These are phyloP conservation scores for Acromyrmex heyeri DNA, from an alignment of 1,140 invertebrate species.

Conservation along the genomic window DNA sequence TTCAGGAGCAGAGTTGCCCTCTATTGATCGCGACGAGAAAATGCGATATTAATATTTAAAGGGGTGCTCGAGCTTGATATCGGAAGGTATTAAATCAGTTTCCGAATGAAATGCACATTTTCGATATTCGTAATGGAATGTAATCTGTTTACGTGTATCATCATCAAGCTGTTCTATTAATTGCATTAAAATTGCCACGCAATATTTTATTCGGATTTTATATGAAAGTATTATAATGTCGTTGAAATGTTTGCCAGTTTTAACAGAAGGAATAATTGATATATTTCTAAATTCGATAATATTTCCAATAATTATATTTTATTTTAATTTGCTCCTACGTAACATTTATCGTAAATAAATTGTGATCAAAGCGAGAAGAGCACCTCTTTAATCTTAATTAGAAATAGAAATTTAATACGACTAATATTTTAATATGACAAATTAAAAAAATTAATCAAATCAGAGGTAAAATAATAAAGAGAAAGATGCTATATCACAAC, in stretches of 20 bases:
- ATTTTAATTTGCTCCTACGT: conserved; percentile 43
- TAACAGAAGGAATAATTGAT: conserved; percentile 51
- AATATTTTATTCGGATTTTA: conserved; percentile 48
- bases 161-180: conserved; percentile 55
- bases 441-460: neutral
- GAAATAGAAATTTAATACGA: neutral
- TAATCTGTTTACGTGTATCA: conserved; percentile 48
- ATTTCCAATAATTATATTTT: conserved; percentile 37
- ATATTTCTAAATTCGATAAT: conserved; percentile 35
- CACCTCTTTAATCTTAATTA: conserved; percentile 14
- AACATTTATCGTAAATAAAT: conserved; percentile 35
- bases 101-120: conserved; percentile 24
- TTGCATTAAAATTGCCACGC: conserved; percentile 51
- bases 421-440: neutral
- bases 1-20: neutral
- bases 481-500: neutral
- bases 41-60: conserved; percentile 55
- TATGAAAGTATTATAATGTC: conserved; percentile 52
- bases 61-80: conserved; percentile 11
- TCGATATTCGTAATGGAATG: conserved; percentile 18
- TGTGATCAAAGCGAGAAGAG: conserved; percentile 13
- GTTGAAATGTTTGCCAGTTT: conserved; percentile 49
- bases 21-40: conserved; percentile 53
- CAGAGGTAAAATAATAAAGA: neutral
- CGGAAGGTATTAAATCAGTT: conserved; percentile 46